Evolutionary conservation across 2,888 invertebrate species (phyloP).

Genomic region (Eucera pruinosa): DNA sequence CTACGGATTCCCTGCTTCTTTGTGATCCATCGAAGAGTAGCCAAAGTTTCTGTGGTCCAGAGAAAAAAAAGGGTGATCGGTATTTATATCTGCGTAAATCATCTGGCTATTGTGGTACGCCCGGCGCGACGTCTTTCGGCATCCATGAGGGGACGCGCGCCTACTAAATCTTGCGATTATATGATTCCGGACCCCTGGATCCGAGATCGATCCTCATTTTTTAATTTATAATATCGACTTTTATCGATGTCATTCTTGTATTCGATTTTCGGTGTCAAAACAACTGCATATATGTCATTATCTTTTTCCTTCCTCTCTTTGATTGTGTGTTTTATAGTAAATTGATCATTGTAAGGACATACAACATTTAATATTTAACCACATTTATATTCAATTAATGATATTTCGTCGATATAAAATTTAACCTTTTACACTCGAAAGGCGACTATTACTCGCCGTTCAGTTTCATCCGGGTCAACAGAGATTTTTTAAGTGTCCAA

Average conservation of each 20-base stretch:
- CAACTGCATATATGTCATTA: not conserved
- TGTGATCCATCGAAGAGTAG: slow-evolving; percentile 62
- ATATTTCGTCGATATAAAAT: too few species aligned
- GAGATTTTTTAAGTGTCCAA: too few species aligned
- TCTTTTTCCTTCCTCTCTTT: too few species aligned
- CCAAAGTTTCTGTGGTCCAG: slow-evolving; percentile 49
- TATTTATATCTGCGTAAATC: slow-evolving; percentile 78
- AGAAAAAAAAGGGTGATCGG: slow-evolving; percentile 63
- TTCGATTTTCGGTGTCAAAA: not conserved
- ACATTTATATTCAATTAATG: too few species aligned
- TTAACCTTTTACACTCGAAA: too few species aligned
- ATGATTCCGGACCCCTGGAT: slow-evolving; percentile 18
- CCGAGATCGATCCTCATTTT: not conserved
- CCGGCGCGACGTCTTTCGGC: slow-evolving; percentile 33
- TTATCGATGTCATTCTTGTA: not conserved
- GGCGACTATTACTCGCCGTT: too few species aligned
- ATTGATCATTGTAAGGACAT: too few species aligned
- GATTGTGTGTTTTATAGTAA: too few species aligned
- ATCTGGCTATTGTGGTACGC: slow-evolving; percentile 63
- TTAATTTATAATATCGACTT: slow-evolving; percentile 8
- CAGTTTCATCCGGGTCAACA: too few species aligned
- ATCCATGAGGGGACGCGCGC: slow-evolving; percentile 27
- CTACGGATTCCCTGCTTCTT: slow-evolving; percentile 59
- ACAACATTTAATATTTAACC: too few species aligned
- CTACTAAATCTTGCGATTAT: slow-evolving; percentile 61